These are phyloP conservation scores for Steinernema khuongi DNA, from an alignment of 1,140 invertebrate genomes.

Conservation along the genomic window DNA sequence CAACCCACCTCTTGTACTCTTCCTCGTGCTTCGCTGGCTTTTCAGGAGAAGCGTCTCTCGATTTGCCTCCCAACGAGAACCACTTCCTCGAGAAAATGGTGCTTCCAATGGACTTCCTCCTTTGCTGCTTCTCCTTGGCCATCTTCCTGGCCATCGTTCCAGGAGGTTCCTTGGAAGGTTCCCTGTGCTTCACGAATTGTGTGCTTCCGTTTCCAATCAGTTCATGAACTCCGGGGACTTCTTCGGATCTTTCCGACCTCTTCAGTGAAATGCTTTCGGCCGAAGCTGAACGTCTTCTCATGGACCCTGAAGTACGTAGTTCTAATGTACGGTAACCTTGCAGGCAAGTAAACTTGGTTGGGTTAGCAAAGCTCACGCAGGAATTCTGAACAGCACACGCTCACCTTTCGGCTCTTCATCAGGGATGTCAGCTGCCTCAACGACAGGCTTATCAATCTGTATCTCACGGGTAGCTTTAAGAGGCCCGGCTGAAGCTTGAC, in stretches of 20 bases:
- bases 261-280: background rate
- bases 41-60: background rate
- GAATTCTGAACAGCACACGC: background rate
- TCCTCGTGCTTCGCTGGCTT: background rate
- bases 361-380: conserved; percentile 6
- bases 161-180: background rate
- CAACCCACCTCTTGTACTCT: background rate
- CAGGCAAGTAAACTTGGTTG: background rate
- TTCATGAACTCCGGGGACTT: background rate
- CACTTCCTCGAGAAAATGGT: background rate
- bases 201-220: background rate
- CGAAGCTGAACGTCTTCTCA: background rate
- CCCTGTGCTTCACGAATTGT: background rate
- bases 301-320: background rate
- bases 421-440: background rate
- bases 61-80: conserved; percentile 2
- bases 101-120: background rate
- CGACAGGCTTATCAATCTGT: background rate
- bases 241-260: background rate
- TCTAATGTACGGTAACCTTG: background rate
- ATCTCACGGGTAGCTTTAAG: background rate
- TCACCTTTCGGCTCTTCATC: background rate
- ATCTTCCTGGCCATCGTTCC: background rate
- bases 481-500: background rate
- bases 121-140: conserved; percentile 1